Conservation (phyloP, 2,888 invertebrate species). For the Mechanitis messenoides region DNA sequence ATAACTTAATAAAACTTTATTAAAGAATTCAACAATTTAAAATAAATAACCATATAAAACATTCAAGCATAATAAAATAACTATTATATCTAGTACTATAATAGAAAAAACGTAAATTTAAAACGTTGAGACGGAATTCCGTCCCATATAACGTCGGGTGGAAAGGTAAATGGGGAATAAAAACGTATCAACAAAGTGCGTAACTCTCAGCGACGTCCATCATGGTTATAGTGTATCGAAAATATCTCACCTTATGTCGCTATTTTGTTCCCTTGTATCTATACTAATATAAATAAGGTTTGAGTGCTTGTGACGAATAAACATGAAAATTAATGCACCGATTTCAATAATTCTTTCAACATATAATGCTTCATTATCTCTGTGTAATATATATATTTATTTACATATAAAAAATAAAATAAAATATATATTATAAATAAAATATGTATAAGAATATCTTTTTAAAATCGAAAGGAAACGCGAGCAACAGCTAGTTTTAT, state of each 20-base stretch:
- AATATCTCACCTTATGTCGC: constrained; percentile 51
- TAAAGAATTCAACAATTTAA: neutral
- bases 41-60: neutral
- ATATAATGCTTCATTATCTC: too few species aligned
- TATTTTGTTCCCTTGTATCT: constrained; percentile 30
- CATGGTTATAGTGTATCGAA: constrained; percentile 30
- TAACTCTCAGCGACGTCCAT: constrained; percentile 56
- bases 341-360: too few species aligned
- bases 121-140: constrained; percentile 57
- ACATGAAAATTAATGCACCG: too few species aligned
- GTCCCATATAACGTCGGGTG: constrained; percentile 45
- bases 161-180: constrained; percentile 73
- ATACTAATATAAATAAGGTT: too few species aligned
- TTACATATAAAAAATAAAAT: too few species aligned
- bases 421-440: too few species aligned
- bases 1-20: too few species aligned
- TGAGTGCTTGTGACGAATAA: too few species aligned
- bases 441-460: too few species aligned
- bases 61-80: neutral
- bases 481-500: too few species aligned
- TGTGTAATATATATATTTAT: too few species aligned
- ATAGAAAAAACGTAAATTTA: constrained; percentile 53
- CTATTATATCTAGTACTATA: constrained; percentile 5
- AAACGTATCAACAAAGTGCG: constrained; percentile 70
- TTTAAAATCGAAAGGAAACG: too few species aligned